Percentiles rank a stretch among this genome's conserved stretches.
phyloP scores from a whole-genome alignment of 35 echinoderm and acorn worm genomes.

The Ophiothrix spiculata region DNA sequence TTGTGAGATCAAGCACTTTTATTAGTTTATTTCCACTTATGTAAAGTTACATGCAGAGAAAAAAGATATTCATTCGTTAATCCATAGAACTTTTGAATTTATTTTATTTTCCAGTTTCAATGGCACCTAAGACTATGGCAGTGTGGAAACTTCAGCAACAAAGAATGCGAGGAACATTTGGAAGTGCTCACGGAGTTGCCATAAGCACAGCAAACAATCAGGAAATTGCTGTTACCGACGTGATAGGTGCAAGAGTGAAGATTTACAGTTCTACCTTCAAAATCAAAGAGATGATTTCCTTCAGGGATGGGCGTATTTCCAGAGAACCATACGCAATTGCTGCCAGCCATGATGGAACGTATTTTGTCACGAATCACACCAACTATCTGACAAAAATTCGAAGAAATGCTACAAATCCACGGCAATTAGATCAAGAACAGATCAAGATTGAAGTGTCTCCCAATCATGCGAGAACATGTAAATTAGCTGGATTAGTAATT shows the following conservation, averaged over 20 bases:
- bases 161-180: neutral
- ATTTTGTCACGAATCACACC: neutral
- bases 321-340: neutral
- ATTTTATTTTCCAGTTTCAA: neutral
- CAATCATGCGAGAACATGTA: neutral
- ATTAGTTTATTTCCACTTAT: neutral
- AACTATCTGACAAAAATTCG: neutral
- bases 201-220: neutral
- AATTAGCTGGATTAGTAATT: neutral
- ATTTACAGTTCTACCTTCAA: neutral
- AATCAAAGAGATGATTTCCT: neutral
- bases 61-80: neutral
- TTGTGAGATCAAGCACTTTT: neutral
- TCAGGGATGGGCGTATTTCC: neutral
- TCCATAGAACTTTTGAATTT: neutral
- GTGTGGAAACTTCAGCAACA: neutral
- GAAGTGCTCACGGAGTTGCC: neutral
- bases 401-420: neutral
- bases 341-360: neutral
- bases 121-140: neutral
- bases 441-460: neutral
- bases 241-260: neutral
- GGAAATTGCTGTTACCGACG: neutral
- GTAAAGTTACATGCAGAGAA: neutral
- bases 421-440: neutral